Evolutionary conservation across 2,797 vertebrate genomes (phyloP).

Genomic region (Chanos chanos): DNA sequence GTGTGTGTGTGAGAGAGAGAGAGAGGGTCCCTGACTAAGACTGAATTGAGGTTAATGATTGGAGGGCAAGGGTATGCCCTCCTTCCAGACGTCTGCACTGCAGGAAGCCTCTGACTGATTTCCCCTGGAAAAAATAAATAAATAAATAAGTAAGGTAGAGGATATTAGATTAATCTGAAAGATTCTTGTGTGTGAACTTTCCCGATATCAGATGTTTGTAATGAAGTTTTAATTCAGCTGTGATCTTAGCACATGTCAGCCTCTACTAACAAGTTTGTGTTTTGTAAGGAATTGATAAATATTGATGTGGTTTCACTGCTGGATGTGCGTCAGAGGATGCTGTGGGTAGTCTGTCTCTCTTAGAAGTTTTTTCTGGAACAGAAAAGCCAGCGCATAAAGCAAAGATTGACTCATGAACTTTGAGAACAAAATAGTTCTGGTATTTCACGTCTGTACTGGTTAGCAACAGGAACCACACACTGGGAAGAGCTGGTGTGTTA

Average conservation of each 20-base stretch:
- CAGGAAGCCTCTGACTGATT: not conserved
- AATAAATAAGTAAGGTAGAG: not conserved
- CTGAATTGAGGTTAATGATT: not conserved
- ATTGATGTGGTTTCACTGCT: constrained; percentile 51
- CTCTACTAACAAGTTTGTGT: constrained; percentile 50
- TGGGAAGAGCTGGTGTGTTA: too few species aligned
- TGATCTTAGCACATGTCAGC: constrained; percentile 57
- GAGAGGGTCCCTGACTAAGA: too few species aligned
- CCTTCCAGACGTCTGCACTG: not conserved
- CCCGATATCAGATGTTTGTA: constrained; percentile 57
- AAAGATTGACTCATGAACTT: too few species aligned
- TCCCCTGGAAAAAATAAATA: not conserved
- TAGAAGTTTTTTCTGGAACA: too few species aligned
- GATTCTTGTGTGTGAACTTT: constrained; percentile 50
- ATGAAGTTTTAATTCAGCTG: constrained; percentile 62
- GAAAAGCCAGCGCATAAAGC: too few species aligned
- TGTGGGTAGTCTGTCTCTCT: too few species aligned
- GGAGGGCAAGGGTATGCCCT: not conserved
- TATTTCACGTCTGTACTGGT: too few species aligned
- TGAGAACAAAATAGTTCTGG: too few species aligned
- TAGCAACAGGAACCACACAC: too few species aligned
- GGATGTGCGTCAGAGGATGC: constrained; percentile 46
- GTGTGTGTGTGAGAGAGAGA: not conserved
- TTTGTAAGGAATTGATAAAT: constrained; percentile 63
- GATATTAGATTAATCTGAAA: constrained; percentile 31